Evolutionary conservation across 53 echinoderm and acorn worm genomes (phyloP).

Genomic region (Stichopus horrens): DNA sequence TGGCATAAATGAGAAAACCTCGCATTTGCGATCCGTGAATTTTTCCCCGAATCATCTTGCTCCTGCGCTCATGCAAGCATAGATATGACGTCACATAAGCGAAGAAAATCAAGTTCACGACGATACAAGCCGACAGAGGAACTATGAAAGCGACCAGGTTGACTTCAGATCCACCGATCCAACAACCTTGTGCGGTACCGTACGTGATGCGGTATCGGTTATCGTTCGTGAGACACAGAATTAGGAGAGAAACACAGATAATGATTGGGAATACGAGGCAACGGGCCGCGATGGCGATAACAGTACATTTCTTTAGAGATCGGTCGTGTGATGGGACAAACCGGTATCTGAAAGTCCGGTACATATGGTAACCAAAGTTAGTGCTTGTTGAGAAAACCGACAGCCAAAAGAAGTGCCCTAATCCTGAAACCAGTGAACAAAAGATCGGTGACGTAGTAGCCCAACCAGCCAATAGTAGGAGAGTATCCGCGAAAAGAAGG

Average conservation of each 20-base stretch:
- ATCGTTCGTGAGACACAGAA: conserved; percentile 2
- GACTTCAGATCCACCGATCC: conserved; percentile 25
- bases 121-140: conserved; percentile 5
- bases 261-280: background rate
- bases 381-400: conserved; percentile 8
- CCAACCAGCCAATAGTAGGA: conserved; percentile 1
- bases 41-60: too few relatives aligned
- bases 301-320: background rate
- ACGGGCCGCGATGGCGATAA: background rate
- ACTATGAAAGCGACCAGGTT: conserved; percentile 25
- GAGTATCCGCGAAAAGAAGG: conserved; percentile 8
- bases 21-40: too few relatives aligned
- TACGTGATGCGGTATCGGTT: background rate
- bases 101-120: conserved; percentile 21
- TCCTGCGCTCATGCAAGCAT: background rate
- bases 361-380: background rate
- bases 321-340: background rate
- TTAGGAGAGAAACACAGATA: background rate
- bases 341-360: background rate
- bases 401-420: conserved; percentile 36
- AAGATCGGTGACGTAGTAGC: background rate
- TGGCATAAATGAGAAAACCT: too few relatives aligned
- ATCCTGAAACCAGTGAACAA: background rate
- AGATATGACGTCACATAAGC: conserved; percentile 8
- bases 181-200: conserved; percentile 21